These are phyloP conservation scores for Anoncus sp. DNA, from an alignment of 2,888 invertebrate genomes.

Conservation along the genomic window DNA sequence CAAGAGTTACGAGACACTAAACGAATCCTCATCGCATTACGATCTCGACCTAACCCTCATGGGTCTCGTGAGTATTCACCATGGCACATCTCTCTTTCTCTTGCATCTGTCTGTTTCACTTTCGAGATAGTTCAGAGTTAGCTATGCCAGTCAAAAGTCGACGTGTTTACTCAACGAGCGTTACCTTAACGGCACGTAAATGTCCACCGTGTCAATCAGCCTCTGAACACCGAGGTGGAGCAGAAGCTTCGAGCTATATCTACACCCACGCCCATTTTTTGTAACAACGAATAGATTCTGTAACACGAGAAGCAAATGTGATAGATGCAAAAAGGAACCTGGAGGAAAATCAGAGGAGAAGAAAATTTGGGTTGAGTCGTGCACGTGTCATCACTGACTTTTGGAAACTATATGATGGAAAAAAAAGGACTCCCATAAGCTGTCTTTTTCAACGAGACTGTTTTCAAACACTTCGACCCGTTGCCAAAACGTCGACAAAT, in stretches of 20 bases:
- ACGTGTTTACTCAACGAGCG: constrained; percentile 9
- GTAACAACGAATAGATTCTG: background rate
- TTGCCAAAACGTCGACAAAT: too few species aligned
- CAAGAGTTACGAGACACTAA: constrained; percentile 31
- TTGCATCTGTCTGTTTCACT: background rate
- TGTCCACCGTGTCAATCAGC: constrained; percentile 10
- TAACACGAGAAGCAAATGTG: background rate
- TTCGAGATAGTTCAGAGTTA: background rate
- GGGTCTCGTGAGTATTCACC: background rate
- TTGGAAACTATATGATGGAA: background rate
- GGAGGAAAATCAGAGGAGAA: background rate
- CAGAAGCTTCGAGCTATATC: background rate
- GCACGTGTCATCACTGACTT: background rate
- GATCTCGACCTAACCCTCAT: background rate
- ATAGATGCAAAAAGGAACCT: background rate
- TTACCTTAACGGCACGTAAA: constrained; percentile 16
- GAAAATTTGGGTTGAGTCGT: background rate
- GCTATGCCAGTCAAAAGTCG: constrained; percentile 10
- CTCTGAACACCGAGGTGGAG: background rate
- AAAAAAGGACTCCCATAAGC: too few species aligned
- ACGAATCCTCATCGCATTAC: constrained; percentile 31
- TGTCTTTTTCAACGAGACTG: too few species aligned
- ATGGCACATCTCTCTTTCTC: background rate
- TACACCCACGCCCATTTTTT: background rate
- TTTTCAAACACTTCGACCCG: too few species aligned